Conservation (phyloP, 2,797 vertebrate species). For the Rhadinocentrus ornatus region DNA sequence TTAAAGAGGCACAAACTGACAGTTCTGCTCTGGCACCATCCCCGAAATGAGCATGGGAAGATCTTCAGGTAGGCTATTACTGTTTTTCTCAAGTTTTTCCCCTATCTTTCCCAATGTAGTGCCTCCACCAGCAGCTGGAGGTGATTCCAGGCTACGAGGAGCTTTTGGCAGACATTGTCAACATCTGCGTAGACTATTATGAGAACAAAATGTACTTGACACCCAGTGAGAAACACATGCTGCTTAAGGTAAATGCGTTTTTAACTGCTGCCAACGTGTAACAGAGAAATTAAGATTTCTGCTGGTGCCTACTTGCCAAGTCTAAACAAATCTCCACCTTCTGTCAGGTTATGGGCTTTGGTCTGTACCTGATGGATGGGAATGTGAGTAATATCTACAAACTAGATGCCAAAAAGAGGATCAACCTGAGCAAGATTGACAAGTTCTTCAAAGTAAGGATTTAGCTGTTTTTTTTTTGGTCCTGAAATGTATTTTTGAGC, state of each 20-base stretch:
- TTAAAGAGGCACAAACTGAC: not conserved
- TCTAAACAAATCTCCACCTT: slow-evolving; percentile 21
- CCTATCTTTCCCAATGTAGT: slow-evolving; percentile 74
- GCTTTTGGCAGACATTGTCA: slow-evolving; percentile 97
- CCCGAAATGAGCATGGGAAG: no score
- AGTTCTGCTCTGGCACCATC: not conserved
- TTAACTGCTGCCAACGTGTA: not conserved
- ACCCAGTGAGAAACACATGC: slow-evolving; percentile 98
- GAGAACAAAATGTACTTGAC: slow-evolving; percentile 99
- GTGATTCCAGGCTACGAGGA: slow-evolving; percentile 97
- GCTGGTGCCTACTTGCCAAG: not conserved
- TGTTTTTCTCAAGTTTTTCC: slow-evolving; percentile 17
- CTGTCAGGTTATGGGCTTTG: slow-evolving; percentile 97
- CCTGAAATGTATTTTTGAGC: slow-evolving; percentile 27
- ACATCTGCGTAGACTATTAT: slow-evolving; percentile 97
- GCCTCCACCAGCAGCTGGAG: slow-evolving; percentile 97
- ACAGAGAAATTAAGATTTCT: not conserved
- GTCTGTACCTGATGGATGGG: slow-evolving; percentile 97
- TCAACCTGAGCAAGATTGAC: slow-evolving; percentile 97
- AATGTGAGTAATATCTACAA: slow-evolving; percentile 98
- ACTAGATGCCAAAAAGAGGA: slow-evolving; percentile 97
- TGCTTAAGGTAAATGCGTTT: slow-evolving; percentile 88
- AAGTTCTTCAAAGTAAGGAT: slow-evolving; percentile 92
- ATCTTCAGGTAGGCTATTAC: not conserved
- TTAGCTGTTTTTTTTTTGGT: slow-evolving; percentile 8